phyloP scores from a whole-genome alignment of 2,797 vertebrate genomes.

The Thripadectes ignobilis region DNA sequence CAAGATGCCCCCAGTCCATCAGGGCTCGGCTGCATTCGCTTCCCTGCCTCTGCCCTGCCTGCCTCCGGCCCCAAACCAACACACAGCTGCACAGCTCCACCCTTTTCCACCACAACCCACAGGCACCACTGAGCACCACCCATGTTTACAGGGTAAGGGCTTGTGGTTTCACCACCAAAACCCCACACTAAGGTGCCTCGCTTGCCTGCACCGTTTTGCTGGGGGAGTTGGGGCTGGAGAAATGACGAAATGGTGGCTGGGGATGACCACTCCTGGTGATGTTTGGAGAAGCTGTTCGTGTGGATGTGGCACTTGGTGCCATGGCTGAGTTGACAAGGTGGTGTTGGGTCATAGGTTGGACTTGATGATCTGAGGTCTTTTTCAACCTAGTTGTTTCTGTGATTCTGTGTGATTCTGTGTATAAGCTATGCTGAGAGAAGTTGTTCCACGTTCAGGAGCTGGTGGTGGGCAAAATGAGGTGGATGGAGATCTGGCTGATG shows the following conservation, averaged over 20 bases:
- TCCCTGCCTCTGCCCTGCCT: neutral
- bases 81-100: neutral
- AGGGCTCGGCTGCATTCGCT: accelerated
- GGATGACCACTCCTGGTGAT: accelerated
- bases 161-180: neutral
- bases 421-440: accelerated
- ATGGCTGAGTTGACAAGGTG: neutral
- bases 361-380: neutral
- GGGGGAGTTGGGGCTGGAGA: accelerated
- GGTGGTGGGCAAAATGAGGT: accelerated
- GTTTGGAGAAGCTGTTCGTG: neutral
- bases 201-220: accelerated
- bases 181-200: accelerated
- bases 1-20: neutral
- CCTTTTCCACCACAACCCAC: neutral
- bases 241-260: accelerated
- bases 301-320: neutral
- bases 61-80: neutral
- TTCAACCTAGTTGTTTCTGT: neutral
- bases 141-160: neutral
- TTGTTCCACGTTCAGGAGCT: accelerated
- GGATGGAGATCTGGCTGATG: neutral
- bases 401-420: neutral
- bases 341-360: neutral
- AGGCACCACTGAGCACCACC: neutral